Percentiles rank a stretch among this genome's conserved stretches.
Evolutionary conservation across 2,113 vertebrate species (phyloP).

Genomic region (Poeciliopsis occidentalis): DNA sequence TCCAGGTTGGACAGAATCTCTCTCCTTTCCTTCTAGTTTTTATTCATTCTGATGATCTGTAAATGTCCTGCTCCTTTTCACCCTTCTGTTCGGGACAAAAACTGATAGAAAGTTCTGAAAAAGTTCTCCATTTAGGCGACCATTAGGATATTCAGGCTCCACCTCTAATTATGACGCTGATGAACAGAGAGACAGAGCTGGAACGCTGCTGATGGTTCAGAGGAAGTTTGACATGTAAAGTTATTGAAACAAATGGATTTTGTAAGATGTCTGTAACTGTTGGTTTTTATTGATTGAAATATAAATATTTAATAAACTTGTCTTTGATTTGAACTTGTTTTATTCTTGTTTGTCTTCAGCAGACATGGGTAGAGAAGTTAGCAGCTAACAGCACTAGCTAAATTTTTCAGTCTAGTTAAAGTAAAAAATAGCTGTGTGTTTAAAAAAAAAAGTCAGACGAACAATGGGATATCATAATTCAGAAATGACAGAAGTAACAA

Average conservation of each 20-base stretch:
- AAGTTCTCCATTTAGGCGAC: background rate
- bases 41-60: background rate
- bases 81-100: too few species aligned
- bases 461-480: too few species aligned
- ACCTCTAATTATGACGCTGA: background rate
- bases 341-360: too few species aligned
- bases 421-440: too few species aligned
- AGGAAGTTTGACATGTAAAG: conserved; percentile 30
- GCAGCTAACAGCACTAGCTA: too few species aligned
- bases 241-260: background rate
- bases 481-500: too few species aligned
- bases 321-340: background rate
- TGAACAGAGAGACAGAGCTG: background rate
- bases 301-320: conserved; percentile 11
- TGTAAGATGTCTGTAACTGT: conserved; percentile 1
- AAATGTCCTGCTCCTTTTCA: background rate
- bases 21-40: background rate
- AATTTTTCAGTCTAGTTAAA: too few species aligned
- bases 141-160: background rate
- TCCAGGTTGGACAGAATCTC: conserved; percentile 8
- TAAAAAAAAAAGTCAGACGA: too few species aligned
- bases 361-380: too few species aligned
- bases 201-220: conserved; percentile 20
- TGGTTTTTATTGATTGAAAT: conserved; percentile 5
- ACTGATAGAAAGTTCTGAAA: background rate